Evolutionary conservation across 1,140 invertebrate genomes (phyloP).

Genomic region (Zaprionus davidi): DNA sequence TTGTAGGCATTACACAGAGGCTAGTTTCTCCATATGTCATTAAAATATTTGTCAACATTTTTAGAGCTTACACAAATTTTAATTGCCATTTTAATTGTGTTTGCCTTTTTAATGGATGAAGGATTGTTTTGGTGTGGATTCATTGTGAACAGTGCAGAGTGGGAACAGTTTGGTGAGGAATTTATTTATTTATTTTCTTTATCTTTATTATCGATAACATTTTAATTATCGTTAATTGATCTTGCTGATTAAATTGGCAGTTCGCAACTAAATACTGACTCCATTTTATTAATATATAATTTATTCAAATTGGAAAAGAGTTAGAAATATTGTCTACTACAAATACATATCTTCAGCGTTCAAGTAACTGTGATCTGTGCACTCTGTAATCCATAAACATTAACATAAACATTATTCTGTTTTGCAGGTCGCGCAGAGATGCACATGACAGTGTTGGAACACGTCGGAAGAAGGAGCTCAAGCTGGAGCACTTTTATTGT

Average conservation of each 20-base stretch:
- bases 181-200: background rate
- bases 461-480: slow-evolving; percentile 11
- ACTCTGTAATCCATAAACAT: background rate
- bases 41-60: slow-evolving; percentile 51
- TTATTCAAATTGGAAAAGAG: background rate
- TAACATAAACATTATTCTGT: background rate
- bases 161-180: background rate
- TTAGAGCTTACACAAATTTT: slow-evolving; percentile 33
- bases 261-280: background rate
- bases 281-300: background rate
- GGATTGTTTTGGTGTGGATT: too few species aligned
- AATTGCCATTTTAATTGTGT: slow-evolving; percentile 42
- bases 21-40: slow-evolving; percentile 48
- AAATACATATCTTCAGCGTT: background rate
- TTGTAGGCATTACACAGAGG: background rate
- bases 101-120: slow-evolving; percentile 16
- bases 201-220: background rate
- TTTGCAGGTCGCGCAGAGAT: background rate
- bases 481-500: slow-evolving; percentile 62
- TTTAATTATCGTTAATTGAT: background rate
- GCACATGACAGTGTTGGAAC: background rate
- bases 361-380: background rate
- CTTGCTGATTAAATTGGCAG: background rate
- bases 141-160: background rate
- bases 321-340: background rate